Base-by-base conservation (phyloP, 2,113 vertebrate species). In the Eurystomus gularis region DNA sequence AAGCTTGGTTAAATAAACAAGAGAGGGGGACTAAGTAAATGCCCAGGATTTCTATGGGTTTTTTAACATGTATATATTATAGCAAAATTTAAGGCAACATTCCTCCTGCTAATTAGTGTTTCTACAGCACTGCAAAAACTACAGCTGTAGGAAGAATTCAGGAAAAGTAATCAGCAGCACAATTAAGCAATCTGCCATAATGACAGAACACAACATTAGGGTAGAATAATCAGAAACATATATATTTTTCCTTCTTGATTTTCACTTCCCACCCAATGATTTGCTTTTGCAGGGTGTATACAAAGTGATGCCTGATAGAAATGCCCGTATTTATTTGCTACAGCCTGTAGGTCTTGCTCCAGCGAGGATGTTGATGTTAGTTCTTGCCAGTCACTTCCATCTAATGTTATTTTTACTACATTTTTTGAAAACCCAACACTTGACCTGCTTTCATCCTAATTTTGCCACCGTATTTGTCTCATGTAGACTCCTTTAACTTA, bases 141-240 rank as follows among this genome's bases (percentile, higher is more conserved):
- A 94, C 97, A 97, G 94, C 91, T 96, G 96, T 89, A 95, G 81
- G 93, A 97, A 95, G 96, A 97, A 96, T 91, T 97, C 97, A 93
- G 97, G 96, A 97, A 97, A 97, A 97, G 97, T 97, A 97, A 97
- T 97, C 97, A 97, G 93, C 89, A 94, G 96, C 96, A 97, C 97
- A 97, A 97, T 97, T 97, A 97, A 97, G 97, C 97, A 97, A 97
- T 97, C 97, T 97, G 72, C 96, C 71, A 55, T 97, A 97, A 97
- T 97, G 97, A 96, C 93, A 97, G 97, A 97, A 97, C 96, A 97
- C 97, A 97, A 97, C 95, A 97, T 96, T 97, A 95, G 77, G 76
- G 91, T 51, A 82, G 96, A 95, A 94, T 97, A 97, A 97, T 97
- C 97, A 97, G 96, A 97, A 97, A 96, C 94, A 97, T 87, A 94